A percentile compares a stretch with the other conserved stretches of the same genome.
These are phyloP conservation scores for Anser cygnoides DNA, from an alignment of 2,113 vertebrate species.

Conservation along the genomic window DNA sequence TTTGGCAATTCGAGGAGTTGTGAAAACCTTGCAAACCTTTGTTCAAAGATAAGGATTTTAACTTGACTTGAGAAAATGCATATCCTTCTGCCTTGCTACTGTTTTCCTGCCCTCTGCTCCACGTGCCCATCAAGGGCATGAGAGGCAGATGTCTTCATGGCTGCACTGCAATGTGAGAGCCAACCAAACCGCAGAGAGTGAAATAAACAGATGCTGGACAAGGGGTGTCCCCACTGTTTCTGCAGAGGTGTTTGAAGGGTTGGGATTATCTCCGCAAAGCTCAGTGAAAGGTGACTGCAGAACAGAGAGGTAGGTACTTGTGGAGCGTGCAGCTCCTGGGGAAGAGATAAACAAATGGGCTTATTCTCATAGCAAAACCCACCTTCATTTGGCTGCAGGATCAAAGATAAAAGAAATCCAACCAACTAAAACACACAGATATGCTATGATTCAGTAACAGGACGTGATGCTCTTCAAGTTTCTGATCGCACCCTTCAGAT, in stretches of 20 bases:
- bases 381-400: neutral
- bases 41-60: neutral
- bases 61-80: neutral
- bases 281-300: neutral
- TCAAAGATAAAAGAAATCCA: neutral
- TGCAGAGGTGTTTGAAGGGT: neutral
- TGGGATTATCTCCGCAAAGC: neutral
- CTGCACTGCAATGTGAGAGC: neutral
- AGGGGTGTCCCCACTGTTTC: neutral
- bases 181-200: neutral
- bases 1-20: neutral
- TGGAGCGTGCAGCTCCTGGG: accelerated
- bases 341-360: neutral
- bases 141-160: neutral
- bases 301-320: neutral
- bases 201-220: neutral
- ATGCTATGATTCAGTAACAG: neutral
- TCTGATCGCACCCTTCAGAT: neutral
- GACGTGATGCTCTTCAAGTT: neutral
- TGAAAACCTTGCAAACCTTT: neutral
- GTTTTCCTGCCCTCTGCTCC: neutral
- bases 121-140: neutral
- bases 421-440: neutral
- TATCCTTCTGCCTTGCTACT: neutral
- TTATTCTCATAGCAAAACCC: neutral